Percentiles rank a stretch among this genome's conserved stretches.
Evolutionary conservation across 2,888 invertebrate genomes (phyloP).

Genomic region (Agrilus mali): DNA sequence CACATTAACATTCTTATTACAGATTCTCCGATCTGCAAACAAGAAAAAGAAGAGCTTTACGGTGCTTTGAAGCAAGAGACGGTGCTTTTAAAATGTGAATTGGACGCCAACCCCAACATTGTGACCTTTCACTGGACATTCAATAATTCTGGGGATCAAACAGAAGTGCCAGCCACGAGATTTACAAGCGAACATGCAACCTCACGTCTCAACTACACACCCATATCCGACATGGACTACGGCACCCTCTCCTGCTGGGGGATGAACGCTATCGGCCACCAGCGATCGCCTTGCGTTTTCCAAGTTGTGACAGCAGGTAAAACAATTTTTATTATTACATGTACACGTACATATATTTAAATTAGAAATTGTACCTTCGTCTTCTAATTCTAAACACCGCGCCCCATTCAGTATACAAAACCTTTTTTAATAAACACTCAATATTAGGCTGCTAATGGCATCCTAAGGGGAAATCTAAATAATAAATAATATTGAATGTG

Average conservation of each 20-base stretch:
- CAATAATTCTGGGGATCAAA: constrained; percentile 80
- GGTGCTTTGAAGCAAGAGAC: constrained; percentile 83
- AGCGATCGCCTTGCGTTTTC: constrained; percentile 75
- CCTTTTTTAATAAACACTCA: too few species aligned
- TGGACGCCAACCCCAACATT: constrained; percentile 79
- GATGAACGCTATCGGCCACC: constrained; percentile 69
- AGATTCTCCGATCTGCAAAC: constrained; percentile 68
- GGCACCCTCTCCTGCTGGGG: constrained; percentile 83
- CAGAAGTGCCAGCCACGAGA: constrained; percentile 58
- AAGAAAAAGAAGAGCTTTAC: constrained; percentile 67
- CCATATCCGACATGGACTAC: constrained; percentile 77
- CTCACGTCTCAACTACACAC: constrained; percentile 71
- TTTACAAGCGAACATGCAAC: constrained; percentile 55
- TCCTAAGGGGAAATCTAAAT: too few species aligned
- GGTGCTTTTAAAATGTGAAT: constrained; percentile 71
- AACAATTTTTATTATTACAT: constrained; percentile 1
- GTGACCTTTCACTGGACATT: constrained; percentile 85
- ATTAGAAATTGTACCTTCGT: too few species aligned
- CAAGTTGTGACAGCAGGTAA: constrained; percentile 75
- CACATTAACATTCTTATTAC: constrained; percentile 23
- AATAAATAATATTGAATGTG: too few species aligned
- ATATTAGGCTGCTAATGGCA: too few species aligned
- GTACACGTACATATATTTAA: not conserved
- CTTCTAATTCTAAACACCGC: too few species aligned
- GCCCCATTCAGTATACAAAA: too few species aligned